Evolutionary conservation across 2,797 vertebrate species (phyloP).

Genomic region (Phrynocephalus vlangalii): DNA sequence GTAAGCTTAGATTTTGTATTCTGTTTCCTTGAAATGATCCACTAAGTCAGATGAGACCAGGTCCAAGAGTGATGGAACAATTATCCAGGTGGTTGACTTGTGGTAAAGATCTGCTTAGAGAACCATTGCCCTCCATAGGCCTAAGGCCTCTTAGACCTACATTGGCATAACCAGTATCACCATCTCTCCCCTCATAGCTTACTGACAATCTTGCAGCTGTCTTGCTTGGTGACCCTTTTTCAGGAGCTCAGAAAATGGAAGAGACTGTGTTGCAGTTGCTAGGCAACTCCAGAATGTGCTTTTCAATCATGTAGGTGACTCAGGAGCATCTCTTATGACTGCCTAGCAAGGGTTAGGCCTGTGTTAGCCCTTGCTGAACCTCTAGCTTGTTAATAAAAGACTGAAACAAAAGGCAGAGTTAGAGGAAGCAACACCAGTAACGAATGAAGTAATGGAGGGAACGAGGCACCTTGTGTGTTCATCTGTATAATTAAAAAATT

Average conservation of each 20-base stretch:
- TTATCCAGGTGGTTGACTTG: not conserved
- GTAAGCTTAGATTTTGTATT: conserved; percentile 1
- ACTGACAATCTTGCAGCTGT: not conserved
- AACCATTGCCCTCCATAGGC: not conserved
- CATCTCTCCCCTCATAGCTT: not conserved
- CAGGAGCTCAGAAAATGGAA: not conserved
- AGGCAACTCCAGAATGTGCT: not conserved
- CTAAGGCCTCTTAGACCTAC: not conserved
- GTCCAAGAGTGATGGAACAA: not conserved
- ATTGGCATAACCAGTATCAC: not conserved
- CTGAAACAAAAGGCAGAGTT: not conserved
- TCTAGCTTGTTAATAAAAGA: not conserved
- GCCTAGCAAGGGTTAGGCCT: not conserved
- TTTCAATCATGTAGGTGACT: not conserved
- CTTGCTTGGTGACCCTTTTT: not conserved
- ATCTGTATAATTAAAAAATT: not conserved
- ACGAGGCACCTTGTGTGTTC: not conserved
- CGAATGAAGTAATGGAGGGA: not conserved
- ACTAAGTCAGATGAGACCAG: not conserved
- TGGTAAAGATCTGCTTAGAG: too few species aligned
- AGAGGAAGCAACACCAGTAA: not conserved
- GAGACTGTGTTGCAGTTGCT: not conserved
- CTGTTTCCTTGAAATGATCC: conserved; percentile 7
- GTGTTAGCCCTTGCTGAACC: not conserved
- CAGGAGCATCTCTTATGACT: not conserved